A percentile compares a stretch with the other conserved stretches of the same genome.
Conservation (phyloP, 2,113 vertebrate species). For the Oryzias javanicus region DNA sequence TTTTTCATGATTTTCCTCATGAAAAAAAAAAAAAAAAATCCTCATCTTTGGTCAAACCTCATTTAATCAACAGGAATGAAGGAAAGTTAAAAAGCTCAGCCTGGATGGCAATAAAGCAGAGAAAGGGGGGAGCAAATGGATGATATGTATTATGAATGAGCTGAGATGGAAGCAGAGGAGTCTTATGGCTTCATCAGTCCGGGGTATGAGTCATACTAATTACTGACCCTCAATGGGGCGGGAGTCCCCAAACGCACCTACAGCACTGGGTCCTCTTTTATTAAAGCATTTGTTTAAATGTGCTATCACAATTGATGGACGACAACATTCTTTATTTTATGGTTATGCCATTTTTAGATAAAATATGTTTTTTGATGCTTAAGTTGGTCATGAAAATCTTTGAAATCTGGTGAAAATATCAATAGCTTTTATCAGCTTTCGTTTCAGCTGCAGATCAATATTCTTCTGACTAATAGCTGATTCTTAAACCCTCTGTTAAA, state of each 20-base stretch:
- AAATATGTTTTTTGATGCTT: too few relatives aligned
- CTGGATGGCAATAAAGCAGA: constrained; percentile 37
- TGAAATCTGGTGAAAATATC: constrained; percentile 2
- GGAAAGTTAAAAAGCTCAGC: constrained; percentile 28
- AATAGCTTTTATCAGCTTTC: constrained; percentile 11
- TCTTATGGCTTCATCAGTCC: constrained; percentile 43
- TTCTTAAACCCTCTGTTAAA: too few relatives aligned
- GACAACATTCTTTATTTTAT: too few relatives aligned
- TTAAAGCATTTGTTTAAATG: not conserved
- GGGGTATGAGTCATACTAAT: constrained; percentile 61
- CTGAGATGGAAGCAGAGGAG: constrained; percentile 55
- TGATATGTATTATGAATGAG: constrained; percentile 74
- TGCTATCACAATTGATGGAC: not conserved
- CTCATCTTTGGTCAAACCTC: constrained; percentile 27
- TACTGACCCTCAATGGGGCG: constrained; percentile 39
- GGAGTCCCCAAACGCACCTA: constrained; percentile 39
- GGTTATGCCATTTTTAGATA: too few relatives aligned
- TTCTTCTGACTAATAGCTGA: too few relatives aligned
- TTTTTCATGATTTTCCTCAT: too few relatives aligned
- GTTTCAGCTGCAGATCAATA: constrained; percentile 9
- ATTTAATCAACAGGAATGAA: constrained; percentile 48
- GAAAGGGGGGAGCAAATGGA: constrained; percentile 54
- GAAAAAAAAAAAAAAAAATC: too few relatives aligned
- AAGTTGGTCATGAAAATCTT: too few relatives aligned
- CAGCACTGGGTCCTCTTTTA: not conserved